phyloP scores from a whole-genome alignment of 2,888 invertebrate genomes.

The Phaedon cochleariae region DNA sequence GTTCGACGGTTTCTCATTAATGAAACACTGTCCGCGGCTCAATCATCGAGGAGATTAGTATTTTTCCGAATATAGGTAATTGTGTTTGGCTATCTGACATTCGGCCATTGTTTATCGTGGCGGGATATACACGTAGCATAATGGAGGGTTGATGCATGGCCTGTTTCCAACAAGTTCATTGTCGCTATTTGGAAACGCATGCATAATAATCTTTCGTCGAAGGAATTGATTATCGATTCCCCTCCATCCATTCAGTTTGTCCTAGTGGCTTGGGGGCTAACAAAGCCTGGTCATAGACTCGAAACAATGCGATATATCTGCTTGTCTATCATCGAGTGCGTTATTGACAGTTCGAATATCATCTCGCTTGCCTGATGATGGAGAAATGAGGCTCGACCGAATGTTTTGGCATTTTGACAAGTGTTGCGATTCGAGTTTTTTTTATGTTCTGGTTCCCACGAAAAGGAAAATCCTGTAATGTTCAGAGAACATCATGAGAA shows the following conservation, averaged over 20 bases:
- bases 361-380: too few species aligned
- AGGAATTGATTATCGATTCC: constrained; percentile 32
- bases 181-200: constrained; percentile 42
- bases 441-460: too few species aligned
- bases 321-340: neutral
- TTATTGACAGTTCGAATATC: too few species aligned
- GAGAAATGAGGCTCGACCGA: too few species aligned
- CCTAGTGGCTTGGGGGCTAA: neutral
- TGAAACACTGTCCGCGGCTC: constrained; percentile 47
- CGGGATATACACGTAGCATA: constrained; percentile 54
- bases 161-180: constrained; percentile 49
- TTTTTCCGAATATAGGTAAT: constrained; percentile 60
- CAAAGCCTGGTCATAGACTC: neutral
- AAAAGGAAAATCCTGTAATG: too few species aligned
- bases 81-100: constrained; percentile 59
- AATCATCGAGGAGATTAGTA: constrained; percentile 55
- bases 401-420: too few species aligned
- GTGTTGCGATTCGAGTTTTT: too few species aligned
- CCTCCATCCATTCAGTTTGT: neutral
- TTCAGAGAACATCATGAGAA: too few species aligned
- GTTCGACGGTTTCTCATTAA: constrained; percentile 53
- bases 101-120: constrained; percentile 55
- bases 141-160: constrained; percentile 51
- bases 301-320: neutral
- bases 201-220: constrained; percentile 33